Evolutionary conservation across 2,888 invertebrate species (phyloP).

Genomic region (Sphecodes monilicornis): DNA sequence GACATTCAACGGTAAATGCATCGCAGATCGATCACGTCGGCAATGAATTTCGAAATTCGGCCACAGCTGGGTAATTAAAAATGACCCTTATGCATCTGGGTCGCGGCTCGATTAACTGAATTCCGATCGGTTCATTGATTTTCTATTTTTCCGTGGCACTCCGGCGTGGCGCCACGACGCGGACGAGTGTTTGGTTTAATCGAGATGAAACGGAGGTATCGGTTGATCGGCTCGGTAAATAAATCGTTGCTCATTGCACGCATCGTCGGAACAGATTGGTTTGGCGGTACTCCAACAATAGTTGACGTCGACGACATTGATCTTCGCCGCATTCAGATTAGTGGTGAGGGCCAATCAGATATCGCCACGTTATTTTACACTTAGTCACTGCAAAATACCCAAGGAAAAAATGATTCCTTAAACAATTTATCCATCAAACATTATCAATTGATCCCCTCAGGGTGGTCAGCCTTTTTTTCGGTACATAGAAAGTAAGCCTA

Average conservation of each 20-base stretch:
- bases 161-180: constrained; percentile 11
- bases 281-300: constrained; percentile 71
- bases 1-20: constrained; percentile 21
- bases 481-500: not conserved
- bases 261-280: constrained; percentile 72
- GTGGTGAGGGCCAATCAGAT: constrained; percentile 38
- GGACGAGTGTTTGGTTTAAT: constrained; percentile 52
- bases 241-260: constrained; percentile 73
- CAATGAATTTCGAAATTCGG: constrained; percentile 46
- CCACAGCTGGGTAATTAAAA: constrained; percentile 52
- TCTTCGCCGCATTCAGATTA: constrained; percentile 71
- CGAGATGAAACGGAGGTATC: constrained; percentile 49
- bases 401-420: not conserved
- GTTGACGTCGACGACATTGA: constrained; percentile 69
- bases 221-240: constrained; percentile 66
- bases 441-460: not conserved
- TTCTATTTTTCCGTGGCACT: constrained; percentile 37
- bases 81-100: constrained; percentile 47
- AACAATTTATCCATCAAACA: not conserved
- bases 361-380: not conserved
- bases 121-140: constrained; percentile 55
- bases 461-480: not conserved
- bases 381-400: not conserved
- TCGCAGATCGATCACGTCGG: constrained; percentile 47
- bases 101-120: constrained; percentile 47